phyloP scores from a whole-genome alignment of 2,113 vertebrate species.

The Boleophthalmus pectinirostris region DNA sequence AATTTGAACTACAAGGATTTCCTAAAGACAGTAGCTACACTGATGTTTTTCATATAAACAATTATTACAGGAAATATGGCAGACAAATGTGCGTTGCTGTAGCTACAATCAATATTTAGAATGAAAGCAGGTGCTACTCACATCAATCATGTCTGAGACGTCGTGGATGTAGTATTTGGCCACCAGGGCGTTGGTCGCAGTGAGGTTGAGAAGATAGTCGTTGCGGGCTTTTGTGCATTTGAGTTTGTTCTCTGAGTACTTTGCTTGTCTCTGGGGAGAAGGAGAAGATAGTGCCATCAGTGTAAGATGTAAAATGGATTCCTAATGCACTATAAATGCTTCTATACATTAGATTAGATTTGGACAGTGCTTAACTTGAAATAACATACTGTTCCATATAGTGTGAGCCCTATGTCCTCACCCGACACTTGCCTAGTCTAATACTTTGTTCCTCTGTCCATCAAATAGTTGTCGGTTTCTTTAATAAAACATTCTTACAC shows the following conservation, averaged over 20 bases:
- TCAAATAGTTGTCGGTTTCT: no score
- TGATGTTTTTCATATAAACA: neutral
- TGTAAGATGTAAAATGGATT: constrained; percentile 34
- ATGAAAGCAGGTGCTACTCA: constrained; percentile 73
- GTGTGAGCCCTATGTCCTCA: neutral
- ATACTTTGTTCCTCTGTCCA: neutral
- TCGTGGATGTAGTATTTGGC: constrained; percentile 99
- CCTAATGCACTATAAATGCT: constrained; percentile 41
- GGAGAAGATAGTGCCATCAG: constrained; percentile 41
- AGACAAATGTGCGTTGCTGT: neutral
- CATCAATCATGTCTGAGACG: constrained; percentile 95
- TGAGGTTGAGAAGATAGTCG: constrained; percentile 94
- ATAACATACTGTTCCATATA: neutral
- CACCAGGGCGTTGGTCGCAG: constrained; percentile 93
- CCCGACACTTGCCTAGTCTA: neutral
- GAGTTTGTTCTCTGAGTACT: constrained; percentile 98
- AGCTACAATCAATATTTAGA: constrained; percentile 7
- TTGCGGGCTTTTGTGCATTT: constrained; percentile 98
- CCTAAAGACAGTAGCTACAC: no score
- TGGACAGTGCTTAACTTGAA: constrained; percentile 6
- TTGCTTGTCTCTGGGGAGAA: constrained; percentile 90
- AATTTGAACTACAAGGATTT: no score
- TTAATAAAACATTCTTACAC: no score
- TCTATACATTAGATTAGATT: constrained; percentile 27
- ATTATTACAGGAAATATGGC: neutral